Evolutionary conservation across 2,888 invertebrate genomes (phyloP).

Genomic region (Tetrapedia diversipes): DNA sequence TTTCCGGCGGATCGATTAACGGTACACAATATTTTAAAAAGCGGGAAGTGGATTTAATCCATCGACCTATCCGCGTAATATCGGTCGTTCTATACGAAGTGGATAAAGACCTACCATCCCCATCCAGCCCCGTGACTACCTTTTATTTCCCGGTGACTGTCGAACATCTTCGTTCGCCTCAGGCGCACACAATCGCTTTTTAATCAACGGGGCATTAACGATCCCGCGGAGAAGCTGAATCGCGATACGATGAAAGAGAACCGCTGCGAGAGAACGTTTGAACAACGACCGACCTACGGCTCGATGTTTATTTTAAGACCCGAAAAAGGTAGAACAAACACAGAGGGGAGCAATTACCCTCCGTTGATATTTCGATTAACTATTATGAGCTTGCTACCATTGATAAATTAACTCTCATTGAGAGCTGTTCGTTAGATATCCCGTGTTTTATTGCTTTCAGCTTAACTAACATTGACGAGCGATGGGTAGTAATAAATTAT

Average conservation of each 20-base stretch:
- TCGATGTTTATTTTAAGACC: too few relatives aligned
- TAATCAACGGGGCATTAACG: slow-evolving; percentile 45
- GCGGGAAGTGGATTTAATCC: slow-evolving; percentile 42
- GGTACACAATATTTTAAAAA: slow-evolving; percentile 52
- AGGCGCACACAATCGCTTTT: slow-evolving; percentile 36
- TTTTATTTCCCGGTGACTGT: slow-evolving; percentile 42
- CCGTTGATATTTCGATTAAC: too few relatives aligned
- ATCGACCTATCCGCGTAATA: slow-evolving; percentile 52
- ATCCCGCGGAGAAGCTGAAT: too few relatives aligned
- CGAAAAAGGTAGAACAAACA: too few relatives aligned
- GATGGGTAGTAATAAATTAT: too few relatives aligned
- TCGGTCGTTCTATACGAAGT: slow-evolving; percentile 47
- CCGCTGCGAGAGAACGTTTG: not conserved
- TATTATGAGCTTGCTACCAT: too few relatives aligned
- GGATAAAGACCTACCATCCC: slow-evolving; percentile 52
- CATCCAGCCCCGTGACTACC: slow-evolving; percentile 29
- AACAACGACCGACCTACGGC: too few relatives aligned
- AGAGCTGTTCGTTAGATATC: too few relatives aligned
- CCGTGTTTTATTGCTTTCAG: too few relatives aligned
- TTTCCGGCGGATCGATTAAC: slow-evolving; percentile 67
- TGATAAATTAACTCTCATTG: too few relatives aligned
- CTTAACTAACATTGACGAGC: too few relatives aligned
- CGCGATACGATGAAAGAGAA: not conserved
- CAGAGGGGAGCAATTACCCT: too few relatives aligned
- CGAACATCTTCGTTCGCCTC: slow-evolving; percentile 33